These are phyloP conservation scores for Phyto melanocephala DNA, from an alignment of 2,888 invertebrate species.

Conservation along the genomic window DNA sequence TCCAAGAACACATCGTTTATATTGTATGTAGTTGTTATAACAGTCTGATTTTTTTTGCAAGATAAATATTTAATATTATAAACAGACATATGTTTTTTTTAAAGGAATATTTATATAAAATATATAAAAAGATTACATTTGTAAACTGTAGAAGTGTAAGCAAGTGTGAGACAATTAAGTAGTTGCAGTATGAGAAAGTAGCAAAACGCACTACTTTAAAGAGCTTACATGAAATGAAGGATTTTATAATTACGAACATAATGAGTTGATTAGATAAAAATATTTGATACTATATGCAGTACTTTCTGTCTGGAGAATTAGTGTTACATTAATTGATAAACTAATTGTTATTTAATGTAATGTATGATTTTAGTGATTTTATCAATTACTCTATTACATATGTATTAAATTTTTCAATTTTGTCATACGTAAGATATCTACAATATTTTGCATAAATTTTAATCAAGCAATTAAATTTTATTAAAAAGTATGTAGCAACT, in stretches of 20 bases:
- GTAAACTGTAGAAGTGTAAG: neutral
- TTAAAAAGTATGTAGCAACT: too few relatives aligned
- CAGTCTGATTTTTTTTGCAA: too few relatives aligned
- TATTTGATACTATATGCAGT: neutral
- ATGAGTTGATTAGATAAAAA: constrained; percentile 56
- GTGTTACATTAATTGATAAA: neutral
- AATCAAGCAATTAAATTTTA: too few relatives aligned
- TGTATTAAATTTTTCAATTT: too few relatives aligned
- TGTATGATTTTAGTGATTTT: too few relatives aligned
- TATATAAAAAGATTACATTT: neutral
- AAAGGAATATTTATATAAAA: too few relatives aligned
- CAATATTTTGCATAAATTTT: too few relatives aligned
- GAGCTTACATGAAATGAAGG: neutral
- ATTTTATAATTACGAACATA: constrained; percentile 46
- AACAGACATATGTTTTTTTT: too few relatives aligned
- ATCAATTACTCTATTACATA: too few relatives aligned
- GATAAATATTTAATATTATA: too few relatives aligned
- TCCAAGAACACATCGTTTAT: neutral
- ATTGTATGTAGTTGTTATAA: too few relatives aligned
- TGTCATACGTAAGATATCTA: too few relatives aligned
- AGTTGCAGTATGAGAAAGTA: neutral
- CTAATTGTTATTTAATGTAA: neutral
- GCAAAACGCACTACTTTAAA: neutral
- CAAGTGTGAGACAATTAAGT: neutral
- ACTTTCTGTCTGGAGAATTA: neutral